Conservation (phyloP, 2,113 vertebrate genomes). For the Alaudala cheleensis region DNA sequence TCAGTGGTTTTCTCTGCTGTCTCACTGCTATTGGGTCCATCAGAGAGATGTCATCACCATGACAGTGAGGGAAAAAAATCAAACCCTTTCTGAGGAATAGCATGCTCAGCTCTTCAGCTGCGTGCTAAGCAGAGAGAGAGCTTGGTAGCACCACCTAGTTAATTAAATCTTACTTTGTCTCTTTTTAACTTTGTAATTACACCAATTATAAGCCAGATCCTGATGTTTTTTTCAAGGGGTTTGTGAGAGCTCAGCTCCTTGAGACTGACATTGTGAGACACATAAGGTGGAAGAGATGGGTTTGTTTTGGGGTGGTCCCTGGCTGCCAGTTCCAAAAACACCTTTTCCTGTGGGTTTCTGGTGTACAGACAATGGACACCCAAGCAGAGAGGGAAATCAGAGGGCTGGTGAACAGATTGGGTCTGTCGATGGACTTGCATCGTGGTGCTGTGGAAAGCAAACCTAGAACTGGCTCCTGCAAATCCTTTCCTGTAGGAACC, state of each 20-base stretch:
- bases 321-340: neutral
- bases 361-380: neutral
- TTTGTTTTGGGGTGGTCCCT: neutral
- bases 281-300: neutral
- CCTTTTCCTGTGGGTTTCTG: neutral
- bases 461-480: neutral
- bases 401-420: neutral
- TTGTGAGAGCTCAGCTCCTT: neutral
- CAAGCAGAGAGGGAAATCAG: neutral
- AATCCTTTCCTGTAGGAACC: neutral
- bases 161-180: conserved; percentile 33
- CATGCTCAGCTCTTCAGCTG: neutral
- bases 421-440: neutral
- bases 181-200: conserved; percentile 6
- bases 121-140: neutral
- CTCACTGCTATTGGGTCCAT: neutral
- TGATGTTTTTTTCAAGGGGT: conserved; percentile 12
- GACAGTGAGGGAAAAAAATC: neutral
- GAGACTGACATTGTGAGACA: neutral
- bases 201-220: conserved; percentile 30
- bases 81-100: neutral
- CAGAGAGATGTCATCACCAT: neutral
- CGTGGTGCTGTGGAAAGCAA: neutral
- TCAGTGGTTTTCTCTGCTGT: neutral
- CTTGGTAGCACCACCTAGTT: neutral